Evolutionary conservation across 2,113 vertebrate genomes (phyloP).

Genomic region (Heterotilapia buettikoferi): DNA sequence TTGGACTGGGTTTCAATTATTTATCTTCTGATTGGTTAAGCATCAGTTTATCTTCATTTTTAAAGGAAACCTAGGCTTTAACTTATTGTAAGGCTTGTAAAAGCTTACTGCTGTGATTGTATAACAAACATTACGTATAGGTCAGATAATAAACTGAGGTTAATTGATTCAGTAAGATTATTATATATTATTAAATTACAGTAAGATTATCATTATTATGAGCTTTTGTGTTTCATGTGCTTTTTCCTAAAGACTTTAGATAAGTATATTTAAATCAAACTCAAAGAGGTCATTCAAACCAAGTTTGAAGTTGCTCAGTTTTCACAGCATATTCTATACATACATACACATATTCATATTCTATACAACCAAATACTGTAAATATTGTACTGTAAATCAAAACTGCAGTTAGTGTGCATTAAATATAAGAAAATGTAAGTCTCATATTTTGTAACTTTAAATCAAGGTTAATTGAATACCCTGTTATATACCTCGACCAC

Average conservation of each 20-base stretch:
- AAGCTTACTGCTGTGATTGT: background rate
- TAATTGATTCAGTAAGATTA: background rate
- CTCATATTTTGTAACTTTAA: rapidly evolving
- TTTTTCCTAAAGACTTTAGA: background rate
- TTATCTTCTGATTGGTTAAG: background rate
- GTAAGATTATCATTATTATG: background rate
- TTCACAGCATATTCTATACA: background rate
- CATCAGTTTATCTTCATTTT: background rate
- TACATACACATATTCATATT: background rate
- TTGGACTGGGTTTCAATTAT: background rate
- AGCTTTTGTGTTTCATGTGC: rapidly evolving
- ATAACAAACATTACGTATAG: background rate
- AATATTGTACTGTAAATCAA: background rate
- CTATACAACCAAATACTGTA: background rate
- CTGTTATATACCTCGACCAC: background rate
- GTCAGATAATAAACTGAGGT: background rate
- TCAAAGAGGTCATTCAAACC: rapidly evolving
- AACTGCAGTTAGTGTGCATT: background rate
- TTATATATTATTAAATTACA: background rate
- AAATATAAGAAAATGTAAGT: background rate
- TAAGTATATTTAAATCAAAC: background rate
- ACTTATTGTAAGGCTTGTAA: background rate
- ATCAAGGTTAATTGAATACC: background rate
- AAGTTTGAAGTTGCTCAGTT: background rate
- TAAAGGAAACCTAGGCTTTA: rapidly evolving